Percentiles rank a stretch among this genome's conserved stretches.
Conservation (phyloP, 2,888 invertebrate species). For the Ormia ochracea region DNA sequence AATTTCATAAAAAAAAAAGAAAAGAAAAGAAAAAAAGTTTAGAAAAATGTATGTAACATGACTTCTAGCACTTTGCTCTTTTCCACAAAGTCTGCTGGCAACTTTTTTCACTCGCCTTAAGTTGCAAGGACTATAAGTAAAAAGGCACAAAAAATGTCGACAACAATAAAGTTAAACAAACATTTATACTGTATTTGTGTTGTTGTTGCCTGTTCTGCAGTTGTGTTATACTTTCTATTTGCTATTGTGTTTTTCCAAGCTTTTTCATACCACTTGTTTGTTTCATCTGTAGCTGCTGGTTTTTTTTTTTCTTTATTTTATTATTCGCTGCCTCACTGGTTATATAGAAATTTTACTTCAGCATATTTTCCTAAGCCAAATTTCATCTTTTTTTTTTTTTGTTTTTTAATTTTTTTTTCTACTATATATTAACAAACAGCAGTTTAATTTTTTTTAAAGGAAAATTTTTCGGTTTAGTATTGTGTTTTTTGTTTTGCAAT, state of each 20-base stretch:
- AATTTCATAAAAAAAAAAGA: too few relatives aligned
- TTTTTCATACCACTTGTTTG: background rate
- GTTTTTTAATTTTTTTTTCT: background rate
- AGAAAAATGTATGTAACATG: too few relatives aligned
- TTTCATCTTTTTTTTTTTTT: background rate
- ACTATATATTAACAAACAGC: slow-evolving; percentile 36
- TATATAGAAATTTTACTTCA: slow-evolving; percentile 13
- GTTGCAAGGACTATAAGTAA: background rate
- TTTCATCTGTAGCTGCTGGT: slow-evolving; percentile 13
- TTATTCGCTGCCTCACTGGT: background rate
- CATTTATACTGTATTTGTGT: slow-evolving; percentile 27
- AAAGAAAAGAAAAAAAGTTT: too few relatives aligned
- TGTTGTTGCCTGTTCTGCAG: background rate
- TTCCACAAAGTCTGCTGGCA: background rate
- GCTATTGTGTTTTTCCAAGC: background rate
- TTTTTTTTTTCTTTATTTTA: too few relatives aligned
- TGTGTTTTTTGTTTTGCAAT: slow-evolving; percentile 48
- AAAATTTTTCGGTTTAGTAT: background rate
- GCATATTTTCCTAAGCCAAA: slow-evolving; percentile 32
- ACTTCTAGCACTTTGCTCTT: slow-evolving; percentile 6
- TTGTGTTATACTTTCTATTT: slow-evolving; percentile 24
- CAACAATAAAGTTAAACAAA: slow-evolving; percentile 45
- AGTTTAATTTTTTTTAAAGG: slow-evolving; percentile 1
- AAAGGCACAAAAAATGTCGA: background rate
- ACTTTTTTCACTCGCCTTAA: slow-evolving; percentile 17